Base-by-base conservation (phyloP, 2,113 vertebrate species). In the Mugil cephalus region DNA sequence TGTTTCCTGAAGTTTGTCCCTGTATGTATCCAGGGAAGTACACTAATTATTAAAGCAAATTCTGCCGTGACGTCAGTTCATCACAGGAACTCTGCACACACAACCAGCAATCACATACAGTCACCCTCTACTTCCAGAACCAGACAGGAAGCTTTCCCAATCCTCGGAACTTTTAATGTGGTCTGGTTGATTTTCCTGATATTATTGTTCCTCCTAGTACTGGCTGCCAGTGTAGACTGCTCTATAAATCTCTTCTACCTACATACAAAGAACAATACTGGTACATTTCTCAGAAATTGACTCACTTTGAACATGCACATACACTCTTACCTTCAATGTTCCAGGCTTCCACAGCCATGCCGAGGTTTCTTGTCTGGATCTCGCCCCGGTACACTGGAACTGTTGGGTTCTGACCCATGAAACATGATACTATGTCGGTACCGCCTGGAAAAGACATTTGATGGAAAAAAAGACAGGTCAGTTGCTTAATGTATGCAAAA, bases 361-460 rank as follows among this genome's bases (percentile, higher is more conserved):
- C 97, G 11, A 99, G 94, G 87, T 98, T 98, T 45, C 96, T 93
- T 14, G 95, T 95, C 90, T 99, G 98, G 77, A 99, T 98, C 91
- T 99, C 98, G 2, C 98, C 98, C 66, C 93, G 95, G 82, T 97
- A 94, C 80, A 99, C 96, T 0, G 97, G 97, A 36, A 99, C 87
- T 3, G 94, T 94, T 7, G 93, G 83, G 65, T 99, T 99, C 87
- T 98, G 97, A 58, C 98, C 98, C 96, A 99, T 95, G 87, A 99
- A 99, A 90, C 96, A 99, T 0, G 97, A 97, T 85, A 99, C 90
- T 0, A 99, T 99, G 88, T 99, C 97, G 0, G 97, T 99, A n/a
- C 98, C 98, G 53, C 98, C 98, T 99, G 78, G 10, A 11, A 4
- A 72, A 36, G 84, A 12, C 3, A 75, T 10, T 43, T 17, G 36